Evolutionary conservation across 2,797 vertebrate genomes (phyloP).

Genomic region (Enteromius anoplus): DNA sequence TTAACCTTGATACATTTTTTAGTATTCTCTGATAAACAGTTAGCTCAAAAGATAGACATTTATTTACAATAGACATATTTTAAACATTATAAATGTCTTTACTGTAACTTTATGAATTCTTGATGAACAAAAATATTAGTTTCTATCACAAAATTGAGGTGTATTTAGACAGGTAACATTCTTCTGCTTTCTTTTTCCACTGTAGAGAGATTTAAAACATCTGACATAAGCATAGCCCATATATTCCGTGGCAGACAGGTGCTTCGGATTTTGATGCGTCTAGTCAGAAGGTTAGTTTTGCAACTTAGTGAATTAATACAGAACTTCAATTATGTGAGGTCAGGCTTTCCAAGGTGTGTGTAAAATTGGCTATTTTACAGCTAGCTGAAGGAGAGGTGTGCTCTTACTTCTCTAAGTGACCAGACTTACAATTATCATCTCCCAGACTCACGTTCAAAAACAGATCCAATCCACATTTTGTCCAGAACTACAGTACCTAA

Average conservation of each 20-base stretch:
- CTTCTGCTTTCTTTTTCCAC: neutral
- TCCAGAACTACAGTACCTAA: neutral
- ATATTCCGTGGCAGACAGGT: neutral
- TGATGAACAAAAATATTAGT: neutral
- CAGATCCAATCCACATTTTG: neutral
- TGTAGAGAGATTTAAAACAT: neutral
- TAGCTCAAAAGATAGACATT: neutral
- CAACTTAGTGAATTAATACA: conserved; percentile 5
- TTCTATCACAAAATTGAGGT: neutral
- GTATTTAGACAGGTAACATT: neutral
- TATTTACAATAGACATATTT: neutral
- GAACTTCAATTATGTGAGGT: neutral
- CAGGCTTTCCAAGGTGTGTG: neutral
- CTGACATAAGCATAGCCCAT: neutral
- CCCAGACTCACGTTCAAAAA: neutral
- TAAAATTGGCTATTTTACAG: conserved; percentile 9
- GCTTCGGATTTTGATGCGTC: neutral
- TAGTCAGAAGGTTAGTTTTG: neutral
- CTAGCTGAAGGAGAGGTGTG: neutral
- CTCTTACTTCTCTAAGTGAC: neutral
- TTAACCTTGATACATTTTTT: neutral
- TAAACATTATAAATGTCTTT: neutral
- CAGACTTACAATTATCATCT: neutral
- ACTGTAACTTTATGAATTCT: neutral
- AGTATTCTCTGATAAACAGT: neutral